phyloP scores from a whole-genome alignment of 37 sponge, comb jelly and placozoan genomes.

The Diacarnus erythraeanus region DNA sequence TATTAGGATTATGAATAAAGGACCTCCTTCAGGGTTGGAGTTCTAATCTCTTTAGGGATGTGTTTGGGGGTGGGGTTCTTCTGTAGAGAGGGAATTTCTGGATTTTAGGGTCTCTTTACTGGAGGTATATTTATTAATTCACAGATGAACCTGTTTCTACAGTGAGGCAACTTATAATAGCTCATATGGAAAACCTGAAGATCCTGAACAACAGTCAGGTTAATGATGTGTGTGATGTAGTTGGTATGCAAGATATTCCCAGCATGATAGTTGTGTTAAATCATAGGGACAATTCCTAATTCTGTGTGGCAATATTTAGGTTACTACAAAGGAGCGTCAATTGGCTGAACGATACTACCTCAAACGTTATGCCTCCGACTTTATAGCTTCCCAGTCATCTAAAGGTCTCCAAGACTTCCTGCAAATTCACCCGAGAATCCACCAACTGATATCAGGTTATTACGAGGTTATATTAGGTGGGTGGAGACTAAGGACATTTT shows the following conservation, averaged over 20 bases:
- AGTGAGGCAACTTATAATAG: slow-evolving; percentile 71
- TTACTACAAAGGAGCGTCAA: slow-evolving; percentile 57
- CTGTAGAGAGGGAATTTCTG: too few species aligned
- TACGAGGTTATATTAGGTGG: too few species aligned
- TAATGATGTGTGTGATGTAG: neutral
- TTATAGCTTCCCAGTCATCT: slow-evolving; percentile 7
- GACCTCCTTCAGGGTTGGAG: too few species aligned
- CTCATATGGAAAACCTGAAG: slow-evolving; percentile 44
- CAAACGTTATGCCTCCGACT: slow-evolving; percentile 40
- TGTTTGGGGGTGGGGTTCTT: too few species aligned
- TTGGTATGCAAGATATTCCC: neutral
- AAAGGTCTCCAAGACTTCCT: neutral
- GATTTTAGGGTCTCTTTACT: too few species aligned
- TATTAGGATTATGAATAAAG: too few species aligned
- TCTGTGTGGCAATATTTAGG: slow-evolving; percentile 1
- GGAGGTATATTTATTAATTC: too few species aligned
- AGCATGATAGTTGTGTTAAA: neutral
- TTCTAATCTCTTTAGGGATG: too few species aligned
- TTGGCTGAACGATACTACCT: slow-evolving; percentile 81
- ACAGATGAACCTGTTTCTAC: slow-evolving; percentile 39
- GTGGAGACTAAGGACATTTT: too few species aligned
- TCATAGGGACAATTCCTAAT: too few species aligned
- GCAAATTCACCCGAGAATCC: slow-evolving; percentile 1
- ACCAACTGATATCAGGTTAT: slow-evolving; percentile 15
- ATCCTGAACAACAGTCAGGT: slow-evolving; percentile 71